Evolutionary conservation across 2,888 invertebrate species (phyloP).

Genomic region (Ptycholaimellus sp.): DNA sequence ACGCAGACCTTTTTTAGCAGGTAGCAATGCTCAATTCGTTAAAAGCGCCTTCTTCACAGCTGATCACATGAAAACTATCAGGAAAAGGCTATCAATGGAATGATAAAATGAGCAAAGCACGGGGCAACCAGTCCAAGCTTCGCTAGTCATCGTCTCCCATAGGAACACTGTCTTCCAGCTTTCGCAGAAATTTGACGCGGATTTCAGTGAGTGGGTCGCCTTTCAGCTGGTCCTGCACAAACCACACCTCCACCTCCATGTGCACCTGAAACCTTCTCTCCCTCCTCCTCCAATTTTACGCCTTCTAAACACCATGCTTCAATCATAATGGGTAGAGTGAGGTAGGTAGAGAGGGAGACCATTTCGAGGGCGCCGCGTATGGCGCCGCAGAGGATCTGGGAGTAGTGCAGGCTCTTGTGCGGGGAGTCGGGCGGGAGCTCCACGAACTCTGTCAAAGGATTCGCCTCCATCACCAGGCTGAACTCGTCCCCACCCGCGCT

Average conservation of each 20-base stretch:
- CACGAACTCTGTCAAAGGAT: slow-evolving; percentile 86
- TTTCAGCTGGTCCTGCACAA: slow-evolving; percentile 76
- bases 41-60: too few species aligned
- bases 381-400: slow-evolving; percentile 51
- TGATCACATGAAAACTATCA: too few species aligned
- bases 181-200: slow-evolving; percentile 69
- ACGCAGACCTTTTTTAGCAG: too few species aligned
- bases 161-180: slow-evolving; percentile 86
- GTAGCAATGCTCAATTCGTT: too few species aligned
- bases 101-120: too few species aligned
- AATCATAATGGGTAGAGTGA: too few species aligned
- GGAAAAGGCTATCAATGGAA: too few species aligned
- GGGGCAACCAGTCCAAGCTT: too few species aligned
- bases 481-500: slow-evolving; percentile 81
- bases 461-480: slow-evolving; percentile 66
- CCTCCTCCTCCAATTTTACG: neutral
- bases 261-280: slow-evolving; percentile 45
- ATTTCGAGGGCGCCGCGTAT: slow-evolving; percentile 81
- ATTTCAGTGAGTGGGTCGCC: slow-evolving; percentile 81
- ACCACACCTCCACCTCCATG: slow-evolving; percentile 75
- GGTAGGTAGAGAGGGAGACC: too few species aligned
- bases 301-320: too few species aligned
- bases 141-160: slow-evolving; percentile 61
- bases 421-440: slow-evolving; percentile 59
- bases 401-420: slow-evolving; percentile 39